Base-by-base conservation (phyloP, 35 echinoderm and acorn worm genomes). In the Eucidaris tribuloides region DNA sequence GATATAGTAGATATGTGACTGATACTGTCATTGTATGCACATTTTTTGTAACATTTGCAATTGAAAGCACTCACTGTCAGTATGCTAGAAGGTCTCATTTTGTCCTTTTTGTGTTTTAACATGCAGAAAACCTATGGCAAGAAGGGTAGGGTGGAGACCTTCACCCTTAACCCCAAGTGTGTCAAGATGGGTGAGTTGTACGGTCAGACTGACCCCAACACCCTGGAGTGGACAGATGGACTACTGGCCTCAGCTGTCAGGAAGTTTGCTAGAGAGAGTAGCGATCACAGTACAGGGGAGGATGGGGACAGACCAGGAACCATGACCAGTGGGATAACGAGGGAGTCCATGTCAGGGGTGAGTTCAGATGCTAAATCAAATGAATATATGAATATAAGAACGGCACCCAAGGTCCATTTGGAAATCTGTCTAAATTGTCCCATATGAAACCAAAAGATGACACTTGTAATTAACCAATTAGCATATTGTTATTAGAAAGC, bases 221-320 rank as follows among this genome's bases (percentile, higher is more conserved):
- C 94, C 5, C 82, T 97, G 42, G 94, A 97, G 71, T 97, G 94
- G 94, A 97, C 90, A 11, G 94, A 97, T 83, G 94, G 94, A 63
- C 79, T 97, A 40, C 79, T 97, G 23, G 86, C 94, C 24, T 97
- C 90, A 1, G 88, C 90, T 25, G 87, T 97, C 37, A 81, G 94
- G 3, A 68, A 83, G 33, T 97, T 97, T 84, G 76, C 94, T 19
- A 89, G 85, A 57, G 94, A 97, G 52, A 85, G 62, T 30, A 42
- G 65, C 23, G 60, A 90, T 30, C 64, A 70, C 25, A 17, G 42
- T 23, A 89, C 28, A 44, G 81, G 57, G 15, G 89, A 89, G 25
- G 89, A 97, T 43, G 60, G 62, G 9, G 87, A 80, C 4, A 86
- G 82, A 43, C 81, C 83, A 5, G 63, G 58, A 4, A 84, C 86